A percentile compares a stretch with the other conserved stretches of the same genome.
Evolutionary conservation across 2,888 invertebrate genomes (phyloP).

Genomic region (Ectemnius lituratus): DNA sequence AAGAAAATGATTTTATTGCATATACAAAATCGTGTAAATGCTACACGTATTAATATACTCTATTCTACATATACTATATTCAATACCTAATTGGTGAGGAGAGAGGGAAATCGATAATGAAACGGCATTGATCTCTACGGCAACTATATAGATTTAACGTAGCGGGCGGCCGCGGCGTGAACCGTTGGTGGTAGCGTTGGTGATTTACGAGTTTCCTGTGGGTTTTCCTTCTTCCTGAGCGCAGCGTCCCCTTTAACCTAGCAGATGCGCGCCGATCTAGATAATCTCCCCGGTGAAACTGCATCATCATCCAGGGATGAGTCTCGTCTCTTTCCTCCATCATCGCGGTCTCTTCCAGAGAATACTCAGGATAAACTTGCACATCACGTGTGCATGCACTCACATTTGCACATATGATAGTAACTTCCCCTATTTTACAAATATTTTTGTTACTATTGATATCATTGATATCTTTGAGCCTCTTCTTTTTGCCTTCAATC

Average conservation of each 20-base stretch:
- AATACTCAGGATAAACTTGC: conserved; percentile 21
- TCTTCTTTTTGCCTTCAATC: no score
- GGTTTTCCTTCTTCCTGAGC: conserved; percentile 21
- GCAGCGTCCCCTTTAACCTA: no score
- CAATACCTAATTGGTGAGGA: no score
- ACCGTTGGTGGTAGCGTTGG: conserved; percentile 2
- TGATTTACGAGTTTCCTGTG: conserved; percentile 39
- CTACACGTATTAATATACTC: no score
- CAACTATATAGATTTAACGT: not conserved
- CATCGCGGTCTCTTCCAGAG: not conserved
- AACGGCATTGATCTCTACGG: not conserved
- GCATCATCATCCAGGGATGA: conserved; percentile 22
- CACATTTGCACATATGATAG: no score
- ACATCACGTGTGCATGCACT: no score
- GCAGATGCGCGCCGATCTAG: not conserved
- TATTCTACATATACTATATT: no score
- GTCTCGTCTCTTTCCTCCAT: conserved; percentile 10
- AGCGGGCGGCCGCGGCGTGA: conserved; percentile 1
- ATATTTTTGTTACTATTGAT: no score
- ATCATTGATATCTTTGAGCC: no score
- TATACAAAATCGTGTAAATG: no score
- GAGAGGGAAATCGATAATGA: conserved; percentile 8
- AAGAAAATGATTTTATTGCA: no score
- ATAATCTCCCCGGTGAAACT: conserved; percentile 29
- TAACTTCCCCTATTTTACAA: no score